Evolutionary conservation across 2,797 vertebrate species (phyloP), one percentile per base, ranked within the genome.

Genomic region (Darevskia mixta): DNA sequence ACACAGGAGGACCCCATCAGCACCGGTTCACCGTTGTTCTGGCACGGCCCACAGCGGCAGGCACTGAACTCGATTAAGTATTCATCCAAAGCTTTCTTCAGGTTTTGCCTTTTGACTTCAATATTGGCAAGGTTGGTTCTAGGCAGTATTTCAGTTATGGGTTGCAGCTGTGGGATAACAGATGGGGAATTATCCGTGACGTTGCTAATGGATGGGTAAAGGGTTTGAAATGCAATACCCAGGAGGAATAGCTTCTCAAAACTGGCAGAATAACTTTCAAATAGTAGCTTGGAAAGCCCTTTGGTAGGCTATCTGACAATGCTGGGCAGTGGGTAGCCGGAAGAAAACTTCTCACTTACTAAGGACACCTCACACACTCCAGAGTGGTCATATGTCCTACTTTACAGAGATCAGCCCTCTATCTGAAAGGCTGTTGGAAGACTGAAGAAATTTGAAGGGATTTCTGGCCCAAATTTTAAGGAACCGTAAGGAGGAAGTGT

Each of bases 41-140:
- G 95, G 94, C 99, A 99, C 0, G 97, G 96, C 6, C 96, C 95
- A 0, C 98, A 99, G 93, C 94, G 98, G 55, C 99, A 99, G 25
- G 98, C 8, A 1, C 97, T 95, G 87, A 98, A 99, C 87, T 98
- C 97, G 90, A 88, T 86, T 94, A 98, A 73, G 87, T 98, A 99
- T 82, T 98, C 97, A 0, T 98, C 97, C 94, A 96, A 95, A 13
- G 97, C 98, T 61, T 11, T 92, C 88, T 86, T 96, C 93, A 99
- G 84, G 95, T 98, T 97, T 87, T 91, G 95, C 88, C 96, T 23
- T 86, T 98, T 97, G 3, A 49, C 77, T 66, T 97, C 96, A 38
- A 96, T 38, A 29, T 89, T 25, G 0, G 95, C 97, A 0, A 97
- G 96, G 32, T 94, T 95, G 88, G 97, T 98, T 79, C 97, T 94